Base-by-base conservation (phyloP, 2,797 vertebrate species). In the Aulostomus chinensis region DNA sequence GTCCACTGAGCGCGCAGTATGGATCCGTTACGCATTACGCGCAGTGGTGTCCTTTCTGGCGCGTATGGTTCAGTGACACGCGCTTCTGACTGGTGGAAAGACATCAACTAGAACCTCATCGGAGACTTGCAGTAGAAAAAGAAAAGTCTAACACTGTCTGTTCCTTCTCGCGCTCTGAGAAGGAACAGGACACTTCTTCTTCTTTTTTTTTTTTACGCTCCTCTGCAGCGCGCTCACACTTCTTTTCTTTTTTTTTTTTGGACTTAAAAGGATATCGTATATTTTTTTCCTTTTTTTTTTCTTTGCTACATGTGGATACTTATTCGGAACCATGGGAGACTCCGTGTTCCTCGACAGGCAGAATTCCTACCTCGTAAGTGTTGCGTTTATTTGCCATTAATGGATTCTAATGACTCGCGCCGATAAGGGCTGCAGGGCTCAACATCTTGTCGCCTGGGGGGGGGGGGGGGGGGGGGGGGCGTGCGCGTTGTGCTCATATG, bases 261-360 rank as follows among this genome's bases (percentile, higher is more conserved):
- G 61, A 71, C 59, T 58, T 52, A 33, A 29, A 39, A 47, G 68
- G 61, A 69, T 70, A 56, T 37, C 45, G 56, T 72, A 65, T 60
- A 18, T 53, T 73, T 38, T 43, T 34, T 12, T 60, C 1, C 17
- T 36, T 35, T 51, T 40, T 17, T 48, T 31, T 10, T 33, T 40
- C n/a, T 74, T 64, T 74, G 34, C 77, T 86, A 57, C 81, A 86
- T 91, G 87, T 83, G 89, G 87, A 90, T 76, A 56, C 45, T 74
- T 53, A 45, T 51, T 21, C 20, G 16, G 53, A 11, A 71, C 67
- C 51, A 92, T 92, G 90, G 91, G 87, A 75, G 91, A 92, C 84
- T 88, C 89, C 20, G 90, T 92, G 60, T 92, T 92, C 73, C 77
- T 89, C 69, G 89, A 92, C 76, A 90, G 89, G 80, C 89, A 87